phyloP scores from a whole-genome alignment of 1,140 invertebrate species.

The Platorchestia sp. region DNA sequence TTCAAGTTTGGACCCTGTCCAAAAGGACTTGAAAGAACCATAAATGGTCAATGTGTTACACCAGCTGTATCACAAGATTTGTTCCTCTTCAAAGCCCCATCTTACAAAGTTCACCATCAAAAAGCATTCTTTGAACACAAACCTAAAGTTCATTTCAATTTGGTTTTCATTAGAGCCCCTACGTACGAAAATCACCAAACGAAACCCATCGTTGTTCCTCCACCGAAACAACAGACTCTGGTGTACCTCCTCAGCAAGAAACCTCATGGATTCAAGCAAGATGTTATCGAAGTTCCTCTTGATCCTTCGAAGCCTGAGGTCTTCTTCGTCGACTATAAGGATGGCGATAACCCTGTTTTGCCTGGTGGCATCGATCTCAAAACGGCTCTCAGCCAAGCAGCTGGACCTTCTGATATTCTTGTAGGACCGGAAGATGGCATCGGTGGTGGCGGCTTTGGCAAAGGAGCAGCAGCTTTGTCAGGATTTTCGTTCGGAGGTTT shows the following conservation, averaged over 20 bases:
- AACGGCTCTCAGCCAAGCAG: conserved; percentile 57
- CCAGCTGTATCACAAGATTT: conserved; percentile 37
- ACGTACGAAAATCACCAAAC: conserved; percentile 9
- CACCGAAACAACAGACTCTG: conserved; percentile 58
- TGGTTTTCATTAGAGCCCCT: conserved; percentile 59
- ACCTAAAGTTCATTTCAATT: conserved; percentile 59
- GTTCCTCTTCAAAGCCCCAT: conserved; percentile 47
- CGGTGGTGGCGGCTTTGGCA: not conserved
- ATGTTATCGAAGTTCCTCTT: conserved; percentile 58
- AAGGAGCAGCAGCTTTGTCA: not conserved
- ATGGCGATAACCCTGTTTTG: conserved; percentile 58
- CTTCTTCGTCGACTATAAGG: conserved; percentile 57
- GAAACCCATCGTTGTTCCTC: conserved; percentile 61
- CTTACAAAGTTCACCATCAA: conserved; percentile 6
- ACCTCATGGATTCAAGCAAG: conserved; percentile 22
- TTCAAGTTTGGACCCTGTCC: conserved; percentile 38
- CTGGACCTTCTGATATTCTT: conserved; percentile 14
- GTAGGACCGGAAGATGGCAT: not conserved
- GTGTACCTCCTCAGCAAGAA: conserved; percentile 63
- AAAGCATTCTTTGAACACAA: conserved; percentile 34
- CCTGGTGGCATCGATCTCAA: conserved; percentile 56
- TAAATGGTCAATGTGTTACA: not conserved
- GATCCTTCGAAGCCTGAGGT: conserved; percentile 56
- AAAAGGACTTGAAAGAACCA: conserved; percentile 33
- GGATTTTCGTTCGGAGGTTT: conserved; percentile 22